Conservation (phyloP, 2,113 vertebrate species). For the Thryonomys swinderianus region DNA sequence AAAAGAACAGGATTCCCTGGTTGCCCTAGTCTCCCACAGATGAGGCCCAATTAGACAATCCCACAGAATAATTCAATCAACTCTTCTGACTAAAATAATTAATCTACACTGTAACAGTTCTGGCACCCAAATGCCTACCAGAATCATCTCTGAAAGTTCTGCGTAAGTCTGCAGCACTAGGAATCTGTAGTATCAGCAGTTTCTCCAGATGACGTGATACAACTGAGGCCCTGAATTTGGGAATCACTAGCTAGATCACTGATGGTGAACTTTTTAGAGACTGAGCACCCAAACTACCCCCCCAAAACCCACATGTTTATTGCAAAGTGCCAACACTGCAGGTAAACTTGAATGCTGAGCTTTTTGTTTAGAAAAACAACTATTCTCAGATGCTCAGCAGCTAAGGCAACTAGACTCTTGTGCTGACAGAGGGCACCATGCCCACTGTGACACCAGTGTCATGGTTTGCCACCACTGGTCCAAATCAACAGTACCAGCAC, state of each 20-base stretch:
- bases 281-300: background rate
- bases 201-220: background rate
- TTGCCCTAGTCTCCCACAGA: background rate
- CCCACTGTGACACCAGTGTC: too few relatives aligned
- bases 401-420: background rate
- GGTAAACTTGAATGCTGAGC: background rate
- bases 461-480: background rate
- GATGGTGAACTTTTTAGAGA: background rate
- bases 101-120: background rate
- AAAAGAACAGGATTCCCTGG: conserved; percentile 13
- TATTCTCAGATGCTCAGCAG: background rate
- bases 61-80: background rate
- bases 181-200: background rate
- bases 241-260: background rate
- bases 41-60: background rate
- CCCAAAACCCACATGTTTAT: background rate
- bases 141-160: background rate
- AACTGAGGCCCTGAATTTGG: background rate
- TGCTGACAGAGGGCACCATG: background rate
- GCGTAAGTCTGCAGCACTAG: background rate
- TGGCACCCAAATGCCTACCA: background rate
- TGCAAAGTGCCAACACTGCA: background rate
- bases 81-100: background rate
- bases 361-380: background rate
- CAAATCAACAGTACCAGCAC: background rate